Base-by-base conservation (phyloP, 30 jellyfish, hydroid and myxozoan genomes). In the Mastigias papua region DNA sequence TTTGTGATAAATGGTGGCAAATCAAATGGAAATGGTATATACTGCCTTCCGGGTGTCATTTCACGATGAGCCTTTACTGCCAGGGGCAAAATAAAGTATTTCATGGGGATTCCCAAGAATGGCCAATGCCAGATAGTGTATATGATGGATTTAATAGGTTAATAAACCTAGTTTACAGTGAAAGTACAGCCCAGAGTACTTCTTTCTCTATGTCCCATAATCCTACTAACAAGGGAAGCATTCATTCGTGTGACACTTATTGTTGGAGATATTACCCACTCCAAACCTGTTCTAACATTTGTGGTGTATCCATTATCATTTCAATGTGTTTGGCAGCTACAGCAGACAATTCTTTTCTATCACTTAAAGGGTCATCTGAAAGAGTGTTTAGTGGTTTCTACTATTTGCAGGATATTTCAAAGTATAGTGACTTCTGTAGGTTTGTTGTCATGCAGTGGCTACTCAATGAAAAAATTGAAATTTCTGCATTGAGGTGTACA, bases 51-150 rank as follows among this genome's bases (percentile, higher is more conserved):
- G 67, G 67, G 17, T 51, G 67, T 21, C 86, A 73, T 51, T 73
- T 73, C 57, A 21, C 86, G 6, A n/a, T 73, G 34, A 73, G 86
- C 22, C 50, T 73, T 30, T 73, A 46, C 37, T 46, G 11, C 64
- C 34, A 31, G n/a, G 30, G 22, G 28, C 7, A 13, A 19, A 73
- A 73, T 34, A 16, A 50, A 37, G 7, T 73, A 10, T 35, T 30
- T 42, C 37, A 73, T 49, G 86, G 86, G 28, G 86, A 73, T 51
- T 73, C 86, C 1, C 69, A 0, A 2, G 86, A 73, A 74, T 73
- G 86, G 86, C 86, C 72, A 19, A 31, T 48, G 17, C 83, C 83
- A 1, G 67, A 51, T 21, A 51, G 27, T 51, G 23, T 51, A 4
- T 1, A 5, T 10, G 25, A 51, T 8, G 2, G 25, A 10, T 10